Conservation (phyloP, 2,113 vertebrate genomes). For the Charina bottae region DNA sequence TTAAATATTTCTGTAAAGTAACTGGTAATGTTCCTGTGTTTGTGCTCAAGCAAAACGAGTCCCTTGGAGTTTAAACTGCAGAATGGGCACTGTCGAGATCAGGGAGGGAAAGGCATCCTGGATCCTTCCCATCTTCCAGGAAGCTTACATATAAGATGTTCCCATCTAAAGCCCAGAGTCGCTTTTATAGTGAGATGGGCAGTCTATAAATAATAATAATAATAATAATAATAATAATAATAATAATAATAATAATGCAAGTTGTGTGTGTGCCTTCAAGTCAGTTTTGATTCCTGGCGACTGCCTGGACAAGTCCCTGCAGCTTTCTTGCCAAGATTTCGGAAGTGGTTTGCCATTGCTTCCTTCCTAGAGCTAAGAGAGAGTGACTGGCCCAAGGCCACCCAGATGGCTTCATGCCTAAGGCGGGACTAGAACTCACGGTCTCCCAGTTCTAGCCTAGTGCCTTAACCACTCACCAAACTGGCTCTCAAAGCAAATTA, state of each 20-base stretch:
- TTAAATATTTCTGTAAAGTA: constrained; percentile 47
- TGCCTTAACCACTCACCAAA: neutral
- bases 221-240: no score
- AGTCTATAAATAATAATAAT: no score
- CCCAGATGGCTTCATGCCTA: neutral
- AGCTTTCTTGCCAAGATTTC: neutral
- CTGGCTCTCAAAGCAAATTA: neutral
- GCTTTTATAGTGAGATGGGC: no score
- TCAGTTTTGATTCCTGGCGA: neutral
- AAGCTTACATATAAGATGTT: neutral
- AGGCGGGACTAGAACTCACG: neutral
- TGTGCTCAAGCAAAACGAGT: constrained; percentile 31
- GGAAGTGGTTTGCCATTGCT: neutral
- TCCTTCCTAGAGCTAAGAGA: neutral
- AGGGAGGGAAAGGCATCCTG: neutral
- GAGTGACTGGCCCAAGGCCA: neutral
- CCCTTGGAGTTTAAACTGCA: neutral
- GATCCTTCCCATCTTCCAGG: neutral
- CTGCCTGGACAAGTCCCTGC: neutral
- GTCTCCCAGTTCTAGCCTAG: no score
- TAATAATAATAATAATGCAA: neutral
- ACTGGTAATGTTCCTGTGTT: constrained; percentile 48
- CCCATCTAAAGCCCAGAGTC: neutral
- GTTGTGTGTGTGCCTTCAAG: neutral
- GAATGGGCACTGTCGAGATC: neutral